These are phyloP conservation scores for Chionoecetes opilio DNA, from an alignment of 1,140 invertebrate genomes.

Conservation along the genomic window DNA sequence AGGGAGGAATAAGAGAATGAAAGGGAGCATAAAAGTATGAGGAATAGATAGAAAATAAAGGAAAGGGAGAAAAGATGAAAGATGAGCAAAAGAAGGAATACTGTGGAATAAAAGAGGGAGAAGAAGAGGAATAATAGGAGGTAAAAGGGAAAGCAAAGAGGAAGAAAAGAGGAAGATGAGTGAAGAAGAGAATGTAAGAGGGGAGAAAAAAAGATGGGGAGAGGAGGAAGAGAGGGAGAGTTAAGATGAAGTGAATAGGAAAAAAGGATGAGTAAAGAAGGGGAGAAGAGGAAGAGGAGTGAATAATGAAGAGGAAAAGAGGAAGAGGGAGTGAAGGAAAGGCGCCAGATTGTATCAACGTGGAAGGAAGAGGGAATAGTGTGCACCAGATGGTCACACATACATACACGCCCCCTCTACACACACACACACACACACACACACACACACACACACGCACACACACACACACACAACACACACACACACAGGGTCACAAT, in stretches of 20 bases:
- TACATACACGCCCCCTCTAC: conserved; percentile 40
- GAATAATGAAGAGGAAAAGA: not conserved
- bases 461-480: conserved; percentile 36
- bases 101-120: not conserved
- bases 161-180: not conserved
- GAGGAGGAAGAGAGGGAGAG: no score
- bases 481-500: no score
- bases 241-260: not conserved
- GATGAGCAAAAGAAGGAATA: not conserved
- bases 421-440: conserved; percentile 38
- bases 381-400: not conserved
- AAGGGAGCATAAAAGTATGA: not conserved
- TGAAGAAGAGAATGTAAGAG: not conserved
- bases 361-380: not conserved
- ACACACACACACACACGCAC: conserved; percentile 45
- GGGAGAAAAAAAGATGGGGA: no score
- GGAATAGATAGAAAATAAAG: not conserved
- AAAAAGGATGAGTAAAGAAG: not conserved
- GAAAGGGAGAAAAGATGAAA: not conserved
- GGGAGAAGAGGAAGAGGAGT: not conserved
- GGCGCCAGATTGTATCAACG: conserved; percentile 3
- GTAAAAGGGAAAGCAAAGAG: not conserved
- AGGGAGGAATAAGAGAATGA: not conserved
- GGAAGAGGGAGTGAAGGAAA: not conserved
- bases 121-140: no score